Conservation (phyloP, 2,888 invertebrate genomes). For the Lasioglossum calceatum region DNA sequence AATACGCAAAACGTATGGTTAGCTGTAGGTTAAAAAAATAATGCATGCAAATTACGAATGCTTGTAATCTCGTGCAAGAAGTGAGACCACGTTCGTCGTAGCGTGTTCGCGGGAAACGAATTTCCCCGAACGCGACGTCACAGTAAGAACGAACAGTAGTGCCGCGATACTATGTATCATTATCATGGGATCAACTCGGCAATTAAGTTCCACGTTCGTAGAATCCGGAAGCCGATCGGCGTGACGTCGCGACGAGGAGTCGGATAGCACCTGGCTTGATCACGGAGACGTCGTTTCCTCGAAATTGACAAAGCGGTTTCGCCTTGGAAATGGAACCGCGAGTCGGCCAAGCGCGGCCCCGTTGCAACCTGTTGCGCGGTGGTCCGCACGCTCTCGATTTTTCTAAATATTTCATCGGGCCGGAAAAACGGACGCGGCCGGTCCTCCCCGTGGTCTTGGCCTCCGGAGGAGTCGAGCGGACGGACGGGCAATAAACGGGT, state of each 20-base stretch:
- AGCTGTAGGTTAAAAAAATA: background rate
- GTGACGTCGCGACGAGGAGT: background rate
- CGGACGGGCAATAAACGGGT: conserved; percentile 53
- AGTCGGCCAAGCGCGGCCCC: conserved; percentile 11
- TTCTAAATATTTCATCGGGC: conserved; percentile 64
- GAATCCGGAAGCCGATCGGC: background rate
- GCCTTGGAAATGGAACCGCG: conserved; percentile 58
- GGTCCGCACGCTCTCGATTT: conserved; percentile 41
- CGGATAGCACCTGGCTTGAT: background rate
- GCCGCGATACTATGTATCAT: background rate
- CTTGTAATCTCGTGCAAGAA: background rate
- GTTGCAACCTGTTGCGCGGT: conserved; percentile 66
- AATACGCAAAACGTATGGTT: background rate
- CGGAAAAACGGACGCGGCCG: background rate
- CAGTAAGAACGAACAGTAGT: background rate
- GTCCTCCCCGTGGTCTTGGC: background rate
- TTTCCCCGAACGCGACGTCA: background rate
- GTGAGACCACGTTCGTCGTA: background rate
- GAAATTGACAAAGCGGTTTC: conserved; percentile 38
- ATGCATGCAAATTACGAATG: background rate
- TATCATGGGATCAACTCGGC: background rate
- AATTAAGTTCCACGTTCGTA: background rate
- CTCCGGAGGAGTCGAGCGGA: background rate
- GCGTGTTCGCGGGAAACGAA: background rate
- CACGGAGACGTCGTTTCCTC: background rate